These are phyloP conservation scores for Solen grandis DNA, from an alignment of 1,140 invertebrate genomes.

Conservation along the genomic window DNA sequence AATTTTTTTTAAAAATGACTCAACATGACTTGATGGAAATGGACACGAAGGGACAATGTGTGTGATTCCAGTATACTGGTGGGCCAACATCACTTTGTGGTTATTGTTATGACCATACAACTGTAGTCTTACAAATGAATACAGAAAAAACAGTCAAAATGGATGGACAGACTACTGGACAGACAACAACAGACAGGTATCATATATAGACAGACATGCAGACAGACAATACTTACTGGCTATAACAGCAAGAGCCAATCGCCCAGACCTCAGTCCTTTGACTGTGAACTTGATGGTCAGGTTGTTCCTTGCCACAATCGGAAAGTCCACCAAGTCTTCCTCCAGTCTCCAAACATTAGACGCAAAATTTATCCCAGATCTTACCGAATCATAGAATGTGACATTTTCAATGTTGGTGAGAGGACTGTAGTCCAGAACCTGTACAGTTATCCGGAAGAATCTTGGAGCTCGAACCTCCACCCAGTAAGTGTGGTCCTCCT, in stretches of 20 bases:
- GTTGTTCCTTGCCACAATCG: slow-evolving; percentile 66
- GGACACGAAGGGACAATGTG: no score
- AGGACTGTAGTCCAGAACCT: slow-evolving; percentile 79
- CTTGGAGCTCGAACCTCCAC: slow-evolving; percentile 56
- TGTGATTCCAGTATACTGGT: no score
- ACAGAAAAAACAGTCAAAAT: no score
- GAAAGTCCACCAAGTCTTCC: slow-evolving; percentile 79
- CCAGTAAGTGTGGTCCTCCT: slow-evolving; percentile 60
- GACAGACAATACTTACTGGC: slow-evolving; percentile 76
- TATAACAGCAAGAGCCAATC: slow-evolving; percentile 76
- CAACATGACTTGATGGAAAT: no score
- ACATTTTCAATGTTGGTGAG: slow-evolving; percentile 74
- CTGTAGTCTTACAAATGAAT: no score
- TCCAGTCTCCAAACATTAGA: slow-evolving; percentile 75
- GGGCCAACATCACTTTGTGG: no score
- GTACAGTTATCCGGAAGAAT: slow-evolving; percentile 59
- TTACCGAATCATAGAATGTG: slow-evolving; percentile 70
- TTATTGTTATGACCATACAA: no score
- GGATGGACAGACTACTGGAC: no score
- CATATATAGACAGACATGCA: no score
- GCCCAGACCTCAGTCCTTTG: slow-evolving; percentile 70
- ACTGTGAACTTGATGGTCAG: slow-evolving; percentile 73
- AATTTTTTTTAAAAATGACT: no score
- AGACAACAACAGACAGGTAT: no score
- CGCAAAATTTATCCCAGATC: slow-evolving; percentile 7